Evolutionary conservation across 2,888 invertebrate genomes (phyloP).

Genomic region (Chrysopilus asiliformis): DNA sequence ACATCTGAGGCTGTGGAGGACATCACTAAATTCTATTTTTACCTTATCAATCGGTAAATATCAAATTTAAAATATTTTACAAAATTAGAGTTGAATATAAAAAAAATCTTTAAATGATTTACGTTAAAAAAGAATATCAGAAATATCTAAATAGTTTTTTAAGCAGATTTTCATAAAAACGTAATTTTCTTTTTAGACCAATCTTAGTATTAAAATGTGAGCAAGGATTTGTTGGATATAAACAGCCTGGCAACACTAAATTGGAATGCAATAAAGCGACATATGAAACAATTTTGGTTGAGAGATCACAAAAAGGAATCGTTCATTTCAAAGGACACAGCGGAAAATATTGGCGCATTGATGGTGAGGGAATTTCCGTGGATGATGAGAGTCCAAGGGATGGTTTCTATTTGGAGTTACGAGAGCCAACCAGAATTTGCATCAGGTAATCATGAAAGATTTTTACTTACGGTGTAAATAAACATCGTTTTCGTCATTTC

Average conservation of each 20-base stretch:
- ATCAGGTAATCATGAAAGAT: conserved; percentile 58
- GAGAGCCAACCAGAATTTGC: conserved; percentile 84
- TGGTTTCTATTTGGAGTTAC: conserved; percentile 83
- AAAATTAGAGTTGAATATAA: not conserved
- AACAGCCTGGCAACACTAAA: conserved; percentile 59
- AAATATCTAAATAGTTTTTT: not conserved
- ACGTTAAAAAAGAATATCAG: too few species aligned
- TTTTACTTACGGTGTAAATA: too few species aligned
- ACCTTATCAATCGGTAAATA: conserved; percentile 71
- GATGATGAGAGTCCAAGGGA: conserved; percentile 69
- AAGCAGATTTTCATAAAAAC: not conserved
- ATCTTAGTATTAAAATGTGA: conserved; percentile 88
- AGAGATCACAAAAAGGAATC: conserved; percentile 76
- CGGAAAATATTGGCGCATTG: conserved; percentile 88
- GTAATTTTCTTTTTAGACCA: conserved; percentile 43
- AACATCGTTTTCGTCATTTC: too few species aligned
- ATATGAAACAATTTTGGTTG: conserved; percentile 85
- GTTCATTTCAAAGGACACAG: conserved; percentile 88
- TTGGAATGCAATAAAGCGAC: conserved; percentile 92
- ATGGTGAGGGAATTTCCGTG: conserved; percentile 73
- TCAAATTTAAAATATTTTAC: not conserved
- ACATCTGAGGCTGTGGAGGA: conserved; percentile 72
- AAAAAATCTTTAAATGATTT: too few species aligned
- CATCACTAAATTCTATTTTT: conserved; percentile 87
- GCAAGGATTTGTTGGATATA: conserved; percentile 91